These are phyloP conservation scores for Pseudanteris insignis DNA, from an alignment of 2,888 invertebrate species.

Conservation along the genomic window DNA sequence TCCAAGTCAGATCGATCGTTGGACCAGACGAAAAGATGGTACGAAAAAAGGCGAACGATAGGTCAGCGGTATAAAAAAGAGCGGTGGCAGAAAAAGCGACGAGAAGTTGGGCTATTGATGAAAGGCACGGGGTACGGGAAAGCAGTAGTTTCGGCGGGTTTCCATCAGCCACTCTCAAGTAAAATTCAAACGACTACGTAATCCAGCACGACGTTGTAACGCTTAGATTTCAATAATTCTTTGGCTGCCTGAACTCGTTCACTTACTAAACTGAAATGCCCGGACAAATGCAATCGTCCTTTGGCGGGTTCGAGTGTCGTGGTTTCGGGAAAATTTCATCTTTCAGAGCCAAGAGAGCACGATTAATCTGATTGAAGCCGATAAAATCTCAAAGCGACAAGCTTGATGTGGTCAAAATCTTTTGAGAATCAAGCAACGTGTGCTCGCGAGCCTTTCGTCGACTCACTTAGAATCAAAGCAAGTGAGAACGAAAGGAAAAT, in stretches of 20 bases:
- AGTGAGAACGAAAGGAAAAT: too few species aligned
- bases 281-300: slow-evolving; percentile 10
- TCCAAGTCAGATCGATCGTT: slow-evolving; percentile 42
- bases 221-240: slow-evolving; percentile 45
- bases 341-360: slow-evolving; percentile 3
- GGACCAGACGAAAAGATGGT: slow-evolving; percentile 41
- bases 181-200: slow-evolving; percentile 18
- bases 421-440: too few species aligned
- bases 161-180: slow-evolving; percentile 27
- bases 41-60: slow-evolving; percentile 32
- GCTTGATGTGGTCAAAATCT: too few species aligned
- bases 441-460: too few species aligned
- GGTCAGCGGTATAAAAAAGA: slow-evolving; percentile 26
- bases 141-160: slow-evolving; percentile 27
- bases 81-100: slow-evolving; percentile 16
- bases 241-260: slow-evolving; percentile 20
- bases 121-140: slow-evolving; percentile 20
- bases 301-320: too few species aligned
- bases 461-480: too few species aligned
- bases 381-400: slow-evolving; percentile 15
- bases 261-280: too few species aligned
- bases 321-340: slow-evolving; percentile 4
- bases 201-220: slow-evolving; percentile 37
- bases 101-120: slow-evolving; percentile 16
- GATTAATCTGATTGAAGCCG: slow-evolving; percentile 17